phyloP scores from a whole-genome alignment of 2,888 invertebrate species.

The Plebejus melissa region DNA sequence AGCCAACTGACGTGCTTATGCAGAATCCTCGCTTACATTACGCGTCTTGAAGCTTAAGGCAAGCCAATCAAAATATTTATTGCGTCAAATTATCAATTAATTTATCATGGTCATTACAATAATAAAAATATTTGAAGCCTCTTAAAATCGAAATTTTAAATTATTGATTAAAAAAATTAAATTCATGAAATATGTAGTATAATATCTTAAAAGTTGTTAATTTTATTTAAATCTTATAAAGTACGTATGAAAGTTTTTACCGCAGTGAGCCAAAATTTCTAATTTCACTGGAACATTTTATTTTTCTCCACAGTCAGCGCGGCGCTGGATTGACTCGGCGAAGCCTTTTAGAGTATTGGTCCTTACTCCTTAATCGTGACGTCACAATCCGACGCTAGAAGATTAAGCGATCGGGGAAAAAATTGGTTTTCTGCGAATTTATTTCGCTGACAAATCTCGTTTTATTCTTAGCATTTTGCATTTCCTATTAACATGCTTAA shows the following conservation, averaged over 20 bases:
- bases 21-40: too few species aligned
- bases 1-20: too few species aligned
- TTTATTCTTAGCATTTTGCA: neutral
- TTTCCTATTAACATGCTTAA: neutral
- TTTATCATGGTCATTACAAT: too few species aligned
- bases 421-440: conserved; percentile 12
- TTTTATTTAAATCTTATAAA: too few species aligned
- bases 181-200: too few species aligned
- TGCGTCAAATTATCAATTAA: too few species aligned
- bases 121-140: too few species aligned
- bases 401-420: conserved; percentile 27
- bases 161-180: too few species aligned
- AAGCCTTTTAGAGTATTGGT: conserved; percentile 29
- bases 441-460: neutral
- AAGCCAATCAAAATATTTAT: too few species aligned
- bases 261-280: neutral
- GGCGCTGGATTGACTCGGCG: conserved; percentile 21
- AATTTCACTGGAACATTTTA: neutral
- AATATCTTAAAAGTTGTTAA: too few species aligned
- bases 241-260: neutral
- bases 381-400: conserved; percentile 32
- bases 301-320: neutral
- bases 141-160: too few species aligned
- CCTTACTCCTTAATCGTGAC: conserved; percentile 30
- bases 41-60: too few species aligned